Conservation (phyloP, 2,888 invertebrate genomes). For the Biston stratarius region DNA sequence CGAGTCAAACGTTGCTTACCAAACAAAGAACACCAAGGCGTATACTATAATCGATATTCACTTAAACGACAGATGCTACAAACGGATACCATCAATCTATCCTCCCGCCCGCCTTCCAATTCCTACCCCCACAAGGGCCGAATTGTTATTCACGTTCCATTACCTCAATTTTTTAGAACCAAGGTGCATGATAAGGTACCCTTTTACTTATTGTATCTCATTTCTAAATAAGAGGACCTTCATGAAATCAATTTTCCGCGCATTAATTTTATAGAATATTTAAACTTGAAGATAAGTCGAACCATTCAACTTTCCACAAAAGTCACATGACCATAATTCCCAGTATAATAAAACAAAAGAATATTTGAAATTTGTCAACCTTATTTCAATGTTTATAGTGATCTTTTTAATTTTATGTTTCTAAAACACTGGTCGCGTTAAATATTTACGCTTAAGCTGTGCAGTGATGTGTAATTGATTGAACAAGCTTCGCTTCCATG, state of each 20-base stretch:
- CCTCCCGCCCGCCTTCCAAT: slow-evolving; percentile 57
- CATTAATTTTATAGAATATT: slow-evolving; percentile 54
- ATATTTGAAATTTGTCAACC: neutral
- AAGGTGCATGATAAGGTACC: slow-evolving; percentile 81
- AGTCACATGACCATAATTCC: slow-evolving; percentile 49
- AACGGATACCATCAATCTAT: slow-evolving; percentile 84
- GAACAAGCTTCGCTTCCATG: slow-evolving; percentile 1
- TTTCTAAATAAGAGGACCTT: slow-evolving; percentile 74
- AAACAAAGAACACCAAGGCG: slow-evolving; percentile 81
- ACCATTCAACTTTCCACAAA: slow-evolving; percentile 37
- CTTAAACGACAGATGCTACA: slow-evolving; percentile 85
- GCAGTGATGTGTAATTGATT: slow-evolving; percentile 33
- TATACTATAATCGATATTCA: slow-evolving; percentile 83
- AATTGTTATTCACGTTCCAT: slow-evolving; percentile 86
- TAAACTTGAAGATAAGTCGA: too few relatives aligned
- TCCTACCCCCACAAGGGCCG: slow-evolving; percentile 63
- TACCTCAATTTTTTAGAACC: slow-evolving; percentile 84
- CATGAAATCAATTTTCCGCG: slow-evolving; percentile 77
- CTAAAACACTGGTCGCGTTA: slow-evolving; percentile 20
- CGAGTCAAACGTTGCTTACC: slow-evolving; percentile 74
- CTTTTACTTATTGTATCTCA: slow-evolving; percentile 83
- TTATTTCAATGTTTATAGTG: neutral
- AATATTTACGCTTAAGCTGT: slow-evolving; percentile 35
- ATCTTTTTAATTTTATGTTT: too few relatives aligned
- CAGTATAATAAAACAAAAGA: neutral